Evolutionary conservation across 2,113 vertebrate species (phyloP), one percentile per base, ranked within the genome.

Genomic region (Sapajus apella): DNA sequence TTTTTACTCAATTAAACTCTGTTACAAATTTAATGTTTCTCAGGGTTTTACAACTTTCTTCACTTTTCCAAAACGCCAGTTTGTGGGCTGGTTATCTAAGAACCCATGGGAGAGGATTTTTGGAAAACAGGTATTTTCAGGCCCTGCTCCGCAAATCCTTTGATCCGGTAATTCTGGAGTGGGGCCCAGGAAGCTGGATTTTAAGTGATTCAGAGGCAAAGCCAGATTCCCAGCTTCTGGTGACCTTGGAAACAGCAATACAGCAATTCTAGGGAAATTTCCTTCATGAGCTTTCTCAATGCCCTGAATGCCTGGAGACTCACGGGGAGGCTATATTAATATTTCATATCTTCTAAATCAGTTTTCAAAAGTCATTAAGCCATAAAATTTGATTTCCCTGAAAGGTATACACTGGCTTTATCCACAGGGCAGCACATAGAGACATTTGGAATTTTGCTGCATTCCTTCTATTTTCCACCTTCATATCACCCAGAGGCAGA

Each of bases 341-440:
- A 52, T 45, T 75, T 64, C 55, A 20, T 56, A 52, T 93, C 43
- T 45, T 81, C 64, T 55, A 47, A 87, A 75, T 90, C 75, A n/a
- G 40, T 68, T 90, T 94, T 45, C 32, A 70, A 72, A 90, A 86
- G 45, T 70, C 40, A 90, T 37, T 96, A 84, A 94, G 66, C 50
- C 40, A 55, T 21, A 47, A 55, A 52, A 87, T 68, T 52, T 35
- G 40, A 85, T 85, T 92, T 58, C 30, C 68, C 68, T 92, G 32
- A 35, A 76, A 82, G 37, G n/a, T n/a, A 23, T 25, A 50, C 25
- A 16, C n/a, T 82, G 55, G 58, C 32, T 91, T 86, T 43, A 73
- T 79, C 37, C 37, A 76, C 40, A 56, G 43, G 27, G 18, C 64
- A n/a, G 14, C 56, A 35, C 18, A 23, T 1, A 72, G 50, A 52